phyloP scores from a whole-genome alignment of 1,140 invertebrate species.

The Zaprionus kolodkinae region DNA sequence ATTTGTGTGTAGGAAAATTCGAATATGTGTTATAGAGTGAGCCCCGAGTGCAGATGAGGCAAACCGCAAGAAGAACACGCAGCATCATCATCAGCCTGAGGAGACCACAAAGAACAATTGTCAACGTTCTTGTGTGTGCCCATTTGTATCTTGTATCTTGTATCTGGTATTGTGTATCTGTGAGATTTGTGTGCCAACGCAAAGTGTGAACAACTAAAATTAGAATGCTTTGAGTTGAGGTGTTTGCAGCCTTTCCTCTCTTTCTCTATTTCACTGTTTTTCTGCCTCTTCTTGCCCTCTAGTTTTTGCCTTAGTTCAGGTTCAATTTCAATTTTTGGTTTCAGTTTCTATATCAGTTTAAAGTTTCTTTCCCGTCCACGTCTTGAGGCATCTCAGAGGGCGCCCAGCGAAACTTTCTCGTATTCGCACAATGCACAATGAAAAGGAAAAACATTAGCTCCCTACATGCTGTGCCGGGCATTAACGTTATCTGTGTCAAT shows the following conservation, averaged over 20 bases:
- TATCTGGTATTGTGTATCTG: constrained; percentile 34
- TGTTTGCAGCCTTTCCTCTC: constrained; percentile 39
- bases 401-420: constrained; percentile 51
- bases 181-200: constrained; percentile 61
- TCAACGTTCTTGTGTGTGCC: constrained; percentile 55
- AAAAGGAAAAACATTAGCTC: constrained; percentile 16
- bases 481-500: constrained; percentile 8
- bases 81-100: neutral
- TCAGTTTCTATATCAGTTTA: constrained; percentile 12
- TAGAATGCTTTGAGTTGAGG: constrained; percentile 74
- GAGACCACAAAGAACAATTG: constrained; percentile 26
- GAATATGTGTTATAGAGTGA: neutral
- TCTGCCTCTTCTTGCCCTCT: too few relatives aligned
- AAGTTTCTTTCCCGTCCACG: neutral
- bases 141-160: constrained; percentile 33
- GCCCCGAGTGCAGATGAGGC: neutral
- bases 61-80: neutral
- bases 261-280: too few relatives aligned
- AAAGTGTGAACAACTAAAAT: constrained; percentile 75
- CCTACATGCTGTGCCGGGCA: neutral
- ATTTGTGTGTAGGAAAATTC: neutral
- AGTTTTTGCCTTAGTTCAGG: constrained; percentile 15
- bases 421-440: constrained; percentile 56
- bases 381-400: neutral
- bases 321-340: constrained; percentile 29